phyloP scores from a whole-genome alignment of 2,113 vertebrate genomes.

The Egretta garzetta region DNA sequence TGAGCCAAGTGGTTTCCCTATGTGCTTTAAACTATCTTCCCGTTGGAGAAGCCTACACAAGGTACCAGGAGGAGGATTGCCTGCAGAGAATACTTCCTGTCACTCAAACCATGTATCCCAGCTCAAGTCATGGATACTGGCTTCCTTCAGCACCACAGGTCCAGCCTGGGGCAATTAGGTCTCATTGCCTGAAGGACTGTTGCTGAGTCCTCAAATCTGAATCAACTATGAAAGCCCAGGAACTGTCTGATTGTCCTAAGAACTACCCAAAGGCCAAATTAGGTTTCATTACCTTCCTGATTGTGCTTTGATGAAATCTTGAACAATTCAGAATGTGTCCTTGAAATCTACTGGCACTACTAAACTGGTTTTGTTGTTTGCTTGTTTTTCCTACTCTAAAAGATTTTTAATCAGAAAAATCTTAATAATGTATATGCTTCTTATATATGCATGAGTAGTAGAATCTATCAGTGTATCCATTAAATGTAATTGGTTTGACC shows the following conservation, averaged over 20 bases:
- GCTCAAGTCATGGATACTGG: background rate
- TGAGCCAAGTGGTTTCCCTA: background rate
- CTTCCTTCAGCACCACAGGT: background rate
- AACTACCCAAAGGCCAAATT: background rate
- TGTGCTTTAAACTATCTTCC: background rate
- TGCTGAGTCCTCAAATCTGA: background rate
- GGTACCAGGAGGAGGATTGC: background rate
- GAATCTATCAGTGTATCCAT: background rate
- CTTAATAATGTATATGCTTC: background rate
- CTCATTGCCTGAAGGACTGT: background rate
- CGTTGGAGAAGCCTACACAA: background rate
- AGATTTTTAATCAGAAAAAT: background rate
- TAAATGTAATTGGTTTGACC: background rate
- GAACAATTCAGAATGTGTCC: background rate
- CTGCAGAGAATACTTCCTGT: background rate
- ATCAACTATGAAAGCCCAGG: background rate
- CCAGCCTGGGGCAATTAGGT: background rate
- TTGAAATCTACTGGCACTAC: background rate
- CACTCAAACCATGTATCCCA: background rate
- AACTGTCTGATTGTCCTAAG: background rate
- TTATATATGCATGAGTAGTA: fast-evolving
- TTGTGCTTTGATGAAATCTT: background rate
- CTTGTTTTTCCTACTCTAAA: background rate
- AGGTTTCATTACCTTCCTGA: background rate
- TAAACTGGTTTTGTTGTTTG: background rate